Conservation (phyloP, 2,113 vertebrate genomes). For the Enhydra lutris region DNA sequence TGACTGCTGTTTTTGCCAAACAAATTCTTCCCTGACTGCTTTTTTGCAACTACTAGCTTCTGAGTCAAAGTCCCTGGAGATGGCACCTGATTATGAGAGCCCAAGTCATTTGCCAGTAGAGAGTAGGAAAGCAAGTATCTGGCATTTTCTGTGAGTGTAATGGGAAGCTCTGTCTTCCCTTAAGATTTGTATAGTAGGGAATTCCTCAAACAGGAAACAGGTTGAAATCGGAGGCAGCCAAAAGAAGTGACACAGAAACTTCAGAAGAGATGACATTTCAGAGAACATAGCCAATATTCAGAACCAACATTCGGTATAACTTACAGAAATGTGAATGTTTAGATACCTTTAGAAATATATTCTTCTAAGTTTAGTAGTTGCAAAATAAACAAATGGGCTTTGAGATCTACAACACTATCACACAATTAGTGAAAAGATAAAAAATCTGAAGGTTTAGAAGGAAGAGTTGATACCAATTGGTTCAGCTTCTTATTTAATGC, state of each 20-base stretch:
- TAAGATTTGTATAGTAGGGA: background rate
- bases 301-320: background rate
- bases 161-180: background rate
- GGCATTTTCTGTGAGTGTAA: background rate
- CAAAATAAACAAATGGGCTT: background rate
- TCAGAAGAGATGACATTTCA: background rate
- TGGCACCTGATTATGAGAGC: background rate
- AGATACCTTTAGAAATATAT: background rate
- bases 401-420: background rate
- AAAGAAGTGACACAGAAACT: background rate
- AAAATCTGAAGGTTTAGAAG: background rate
- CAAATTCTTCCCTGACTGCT: background rate
- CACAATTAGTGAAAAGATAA: background rate
- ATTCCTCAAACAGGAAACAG: constrained; percentile 24
- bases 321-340: constrained; percentile 16
- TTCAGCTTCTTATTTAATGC: background rate
- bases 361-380: background rate
- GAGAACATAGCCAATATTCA: background rate
- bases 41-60: background rate
- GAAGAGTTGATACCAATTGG: background rate
- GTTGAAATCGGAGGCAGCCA: background rate
- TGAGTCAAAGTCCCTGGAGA: background rate
- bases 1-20: background rate
- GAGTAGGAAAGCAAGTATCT: background rate
- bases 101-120: background rate